phyloP scores from a whole-genome alignment of 2,888 invertebrate genomes.

The Conops quadrifasciatus region DNA sequence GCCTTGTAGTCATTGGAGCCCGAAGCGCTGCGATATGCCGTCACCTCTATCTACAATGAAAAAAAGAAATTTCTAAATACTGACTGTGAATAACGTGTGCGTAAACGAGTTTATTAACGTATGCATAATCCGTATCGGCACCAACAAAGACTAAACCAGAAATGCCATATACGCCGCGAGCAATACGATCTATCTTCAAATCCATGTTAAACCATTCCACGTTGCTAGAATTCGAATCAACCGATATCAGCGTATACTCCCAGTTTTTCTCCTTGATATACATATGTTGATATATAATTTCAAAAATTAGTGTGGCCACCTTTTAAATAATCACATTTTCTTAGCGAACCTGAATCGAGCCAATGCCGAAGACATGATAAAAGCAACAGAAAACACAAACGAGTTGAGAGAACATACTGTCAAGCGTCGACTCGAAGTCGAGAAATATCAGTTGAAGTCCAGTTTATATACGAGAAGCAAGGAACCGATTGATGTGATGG shows the following conservation, averaged over 20 bases:
- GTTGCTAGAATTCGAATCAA: neutral
- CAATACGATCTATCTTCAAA: neutral
- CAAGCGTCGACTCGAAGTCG: too few species aligned
- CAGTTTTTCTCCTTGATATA: neutral
- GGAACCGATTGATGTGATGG: too few species aligned
- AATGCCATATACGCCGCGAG: neutral
- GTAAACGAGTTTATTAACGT: neutral
- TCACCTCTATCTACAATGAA: slow-evolving; percentile 7
- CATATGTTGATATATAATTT: neutral
- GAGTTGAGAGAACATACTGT: neutral
- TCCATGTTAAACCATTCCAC: neutral
- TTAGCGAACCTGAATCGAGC: neutral
- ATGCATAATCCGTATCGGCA: neutral
- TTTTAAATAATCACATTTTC: too few species aligned
- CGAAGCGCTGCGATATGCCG: slow-evolving; percentile 11
- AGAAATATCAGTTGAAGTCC: too few species aligned
- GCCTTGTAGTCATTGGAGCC: slow-evolving; percentile 11
- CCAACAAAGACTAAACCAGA: neutral
- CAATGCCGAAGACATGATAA: neutral
- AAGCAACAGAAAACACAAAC: neutral
- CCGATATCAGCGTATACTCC: neutral
- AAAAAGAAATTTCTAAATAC: neutral
- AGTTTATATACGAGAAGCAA: too few species aligned
- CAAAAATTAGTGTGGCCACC: neutral
- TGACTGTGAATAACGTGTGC: neutral